These are phyloP conservation scores for Pantherophis guttatus DNA, from an alignment of 2,113 vertebrate genomes.

Conservation along the genomic window DNA sequence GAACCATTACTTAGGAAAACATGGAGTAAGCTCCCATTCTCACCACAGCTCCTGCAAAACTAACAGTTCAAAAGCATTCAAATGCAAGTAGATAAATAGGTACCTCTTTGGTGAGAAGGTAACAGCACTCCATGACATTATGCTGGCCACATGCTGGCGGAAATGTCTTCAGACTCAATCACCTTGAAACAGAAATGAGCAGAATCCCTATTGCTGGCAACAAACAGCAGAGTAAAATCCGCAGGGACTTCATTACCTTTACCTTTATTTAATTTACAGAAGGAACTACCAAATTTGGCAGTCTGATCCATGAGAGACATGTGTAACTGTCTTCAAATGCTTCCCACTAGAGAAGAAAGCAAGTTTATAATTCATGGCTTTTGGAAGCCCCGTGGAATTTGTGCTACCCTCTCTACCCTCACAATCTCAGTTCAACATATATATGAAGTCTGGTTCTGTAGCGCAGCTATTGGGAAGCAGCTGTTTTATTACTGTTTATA, in stretches of 20 bases:
- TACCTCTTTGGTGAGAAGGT: background rate
- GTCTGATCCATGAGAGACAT: background rate
- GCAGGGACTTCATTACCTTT: too few relatives aligned
- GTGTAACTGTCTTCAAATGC: background rate
- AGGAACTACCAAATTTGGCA: background rate
- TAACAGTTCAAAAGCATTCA: background rate
- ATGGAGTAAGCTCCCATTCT: background rate
- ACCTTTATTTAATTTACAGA: background rate
- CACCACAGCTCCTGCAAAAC: background rate
- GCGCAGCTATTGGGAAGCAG: background rate
- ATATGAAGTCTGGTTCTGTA: background rate
- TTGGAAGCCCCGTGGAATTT: background rate
- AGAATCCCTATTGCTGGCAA: too few relatives aligned
- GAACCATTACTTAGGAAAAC: background rate
- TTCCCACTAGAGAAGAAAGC: background rate
- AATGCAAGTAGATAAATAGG: background rate
- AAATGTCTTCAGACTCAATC: too few relatives aligned
- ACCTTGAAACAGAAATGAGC: too few relatives aligned
- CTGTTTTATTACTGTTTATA: background rate
- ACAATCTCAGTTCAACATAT: background rate
- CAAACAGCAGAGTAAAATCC: too few relatives aligned
- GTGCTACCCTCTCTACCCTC: background rate
- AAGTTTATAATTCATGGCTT: background rate
- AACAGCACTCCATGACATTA: background rate
- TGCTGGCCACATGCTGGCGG: too few relatives aligned